Evolutionary conservation across 2,888 invertebrate species (phyloP).

Genomic region (Catocala fraxini): DNA sequence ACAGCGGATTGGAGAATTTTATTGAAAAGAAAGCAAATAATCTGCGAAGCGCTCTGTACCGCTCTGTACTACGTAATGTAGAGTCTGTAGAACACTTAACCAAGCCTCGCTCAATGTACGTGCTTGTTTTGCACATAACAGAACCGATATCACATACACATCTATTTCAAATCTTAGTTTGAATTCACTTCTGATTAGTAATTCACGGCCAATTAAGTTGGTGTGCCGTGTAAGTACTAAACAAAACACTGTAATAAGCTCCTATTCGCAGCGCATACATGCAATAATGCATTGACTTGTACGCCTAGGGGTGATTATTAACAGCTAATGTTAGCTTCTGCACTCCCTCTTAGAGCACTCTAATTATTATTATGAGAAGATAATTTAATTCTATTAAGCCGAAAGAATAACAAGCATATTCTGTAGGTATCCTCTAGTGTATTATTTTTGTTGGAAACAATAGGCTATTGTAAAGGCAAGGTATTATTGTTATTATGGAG

Average conservation of each 20-base stretch:
- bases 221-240: constrained; percentile 15
- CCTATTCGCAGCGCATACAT: not conserved
- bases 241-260: constrained; percentile 27
- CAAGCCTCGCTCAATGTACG: no score
- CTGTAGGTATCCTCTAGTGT: no score
- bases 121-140: constrained; percentile 6
- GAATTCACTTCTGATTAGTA: constrained; percentile 31
- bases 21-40: no score
- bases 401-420: no score
- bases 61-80: no score
- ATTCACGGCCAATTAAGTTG: constrained; percentile 36
- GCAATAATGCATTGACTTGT: constrained; percentile 8
- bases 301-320: constrained; percentile 24
- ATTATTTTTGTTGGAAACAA: no score
- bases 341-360: constrained; percentile 10
- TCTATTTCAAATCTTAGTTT: constrained; percentile 24
- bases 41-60: no score
- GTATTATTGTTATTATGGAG: no score
- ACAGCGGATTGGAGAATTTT: no score
- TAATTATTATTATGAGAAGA: constrained; percentile 29
- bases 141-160: constrained; percentile 23
- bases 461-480: no score
- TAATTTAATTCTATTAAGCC: no score
- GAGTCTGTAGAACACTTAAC: no score
- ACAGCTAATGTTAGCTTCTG: constrained; percentile 21